Evolutionary conservation across 2,888 invertebrate genomes (phyloP).

Genomic region (Pheosia tremula): DNA sequence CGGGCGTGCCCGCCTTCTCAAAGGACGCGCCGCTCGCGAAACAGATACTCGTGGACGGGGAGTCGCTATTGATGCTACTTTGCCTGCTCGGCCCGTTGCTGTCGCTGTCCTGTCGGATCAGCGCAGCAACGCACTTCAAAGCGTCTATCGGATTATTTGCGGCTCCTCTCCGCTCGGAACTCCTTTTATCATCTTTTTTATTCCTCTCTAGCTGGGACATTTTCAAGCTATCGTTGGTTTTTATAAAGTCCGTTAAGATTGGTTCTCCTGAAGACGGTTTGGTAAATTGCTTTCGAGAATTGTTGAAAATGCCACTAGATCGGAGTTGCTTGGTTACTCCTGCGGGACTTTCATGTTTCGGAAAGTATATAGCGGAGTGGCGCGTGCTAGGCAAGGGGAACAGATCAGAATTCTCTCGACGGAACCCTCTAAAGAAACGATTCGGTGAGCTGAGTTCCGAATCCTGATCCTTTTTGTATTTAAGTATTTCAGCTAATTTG

Average conservation of each 20-base stretch:
- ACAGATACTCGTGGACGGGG: constrained; percentile 74
- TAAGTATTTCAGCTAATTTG: constrained; percentile 77
- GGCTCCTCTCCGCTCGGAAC: constrained; percentile 54
- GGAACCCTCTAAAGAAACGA: constrained; percentile 90
- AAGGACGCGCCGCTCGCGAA: constrained; percentile 65
- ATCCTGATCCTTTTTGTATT: constrained; percentile 88
- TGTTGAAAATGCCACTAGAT: constrained; percentile 89
- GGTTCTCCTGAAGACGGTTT: constrained; percentile 86
- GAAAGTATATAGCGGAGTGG: constrained; percentile 89
- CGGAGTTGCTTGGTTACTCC: constrained; percentile 81
- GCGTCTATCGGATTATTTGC: constrained; percentile 73
- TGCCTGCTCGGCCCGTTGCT: constrained; percentile 68
- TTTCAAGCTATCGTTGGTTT: constrained; percentile 81
- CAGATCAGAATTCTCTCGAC: constrained; percentile 93
- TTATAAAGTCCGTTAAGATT: constrained; percentile 88
- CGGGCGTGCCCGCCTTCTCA: constrained; percentile 69
- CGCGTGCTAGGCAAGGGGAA: constrained; percentile 89
- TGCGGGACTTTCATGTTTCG: constrained; percentile 80
- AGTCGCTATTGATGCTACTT: constrained; percentile 72
- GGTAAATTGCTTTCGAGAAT: constrained; percentile 85
- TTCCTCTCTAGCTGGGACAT: constrained; percentile 70
- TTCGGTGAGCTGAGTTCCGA: constrained; percentile 88
- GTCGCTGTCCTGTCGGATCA: constrained; percentile 74
- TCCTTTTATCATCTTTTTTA: constrained; percentile 61
- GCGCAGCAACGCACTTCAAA: constrained; percentile 72